Evolutionary conservation across 2,113 vertebrate genomes (phyloP).

Genomic region (Labrus mixtus): DNA sequence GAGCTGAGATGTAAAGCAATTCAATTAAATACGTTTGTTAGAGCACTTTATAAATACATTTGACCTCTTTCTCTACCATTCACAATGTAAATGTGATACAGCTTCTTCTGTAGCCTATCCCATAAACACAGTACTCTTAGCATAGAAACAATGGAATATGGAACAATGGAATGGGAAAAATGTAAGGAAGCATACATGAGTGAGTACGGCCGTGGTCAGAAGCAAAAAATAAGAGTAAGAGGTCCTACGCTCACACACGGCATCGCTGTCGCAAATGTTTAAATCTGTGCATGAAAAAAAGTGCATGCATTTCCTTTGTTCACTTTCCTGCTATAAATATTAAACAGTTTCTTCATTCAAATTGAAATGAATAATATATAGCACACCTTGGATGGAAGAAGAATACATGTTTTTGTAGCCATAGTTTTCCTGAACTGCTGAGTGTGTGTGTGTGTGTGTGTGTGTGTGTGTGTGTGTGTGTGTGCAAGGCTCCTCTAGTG

Average conservation of each 20-base stretch:
- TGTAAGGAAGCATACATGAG: slow-evolving; percentile 9
- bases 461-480: background rate
- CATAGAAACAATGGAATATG: slow-evolving; percentile 41
- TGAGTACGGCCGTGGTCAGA: slow-evolving; percentile 12
- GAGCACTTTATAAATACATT: slow-evolving; percentile 66
- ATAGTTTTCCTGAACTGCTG: slow-evolving; percentile 29
- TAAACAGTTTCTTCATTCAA: slow-evolving; percentile 62
- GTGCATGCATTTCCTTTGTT: slow-evolving; percentile 42
- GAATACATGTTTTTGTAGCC: slow-evolving; percentile 42
- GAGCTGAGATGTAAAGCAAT: slow-evolving; percentile 55
- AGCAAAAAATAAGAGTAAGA: slow-evolving; percentile 36
- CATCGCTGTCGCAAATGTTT: slow-evolving; percentile 46
- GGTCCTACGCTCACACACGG: slow-evolving; percentile 9
- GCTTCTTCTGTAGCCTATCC: slow-evolving; percentile 43
- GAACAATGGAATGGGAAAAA: slow-evolving; percentile 18
- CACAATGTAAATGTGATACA: slow-evolving; percentile 51
- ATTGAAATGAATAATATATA: slow-evolving; percentile 69
- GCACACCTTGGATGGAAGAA: slow-evolving; percentile 46
- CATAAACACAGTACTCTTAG: slow-evolving; percentile 49
- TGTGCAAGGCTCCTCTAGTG: background rate
- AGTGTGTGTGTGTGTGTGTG: too few species aligned
- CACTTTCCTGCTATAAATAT: slow-evolving; percentile 67
- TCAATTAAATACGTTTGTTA: slow-evolving; percentile 61
- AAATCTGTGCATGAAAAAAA: slow-evolving; percentile 42
- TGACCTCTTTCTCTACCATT: slow-evolving; percentile 27